A percentile compares a stretch with the other conserved stretches of the same genome.
Conservation (phyloP, 2,888 invertebrate species). For the Drosophila vallismaia region DNA sequence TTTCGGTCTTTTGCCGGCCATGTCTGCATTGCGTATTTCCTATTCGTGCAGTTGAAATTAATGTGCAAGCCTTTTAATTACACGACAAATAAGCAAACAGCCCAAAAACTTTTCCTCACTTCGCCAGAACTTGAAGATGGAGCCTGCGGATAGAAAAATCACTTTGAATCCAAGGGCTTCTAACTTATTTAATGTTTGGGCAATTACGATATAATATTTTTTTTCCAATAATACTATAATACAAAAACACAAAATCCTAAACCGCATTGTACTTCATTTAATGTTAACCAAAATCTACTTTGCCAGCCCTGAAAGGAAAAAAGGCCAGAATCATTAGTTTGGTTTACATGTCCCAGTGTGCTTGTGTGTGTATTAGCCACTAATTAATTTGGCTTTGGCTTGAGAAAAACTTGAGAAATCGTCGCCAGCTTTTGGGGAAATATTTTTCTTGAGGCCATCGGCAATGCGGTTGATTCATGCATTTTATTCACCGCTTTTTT, state of each 20-base stretch:
- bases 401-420: conserved; percentile 50
- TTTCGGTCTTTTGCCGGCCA: conserved; percentile 38
- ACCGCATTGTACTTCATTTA: background rate
- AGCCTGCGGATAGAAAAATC: conserved; percentile 22
- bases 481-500: conserved; percentile 2
- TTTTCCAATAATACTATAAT: background rate
- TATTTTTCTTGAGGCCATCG: conserved; percentile 28
- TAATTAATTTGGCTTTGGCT: conserved; percentile 70
- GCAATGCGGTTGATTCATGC: conserved; percentile 49
- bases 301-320: conserved; percentile 25
- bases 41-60: conserved; percentile 67
- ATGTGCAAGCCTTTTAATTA: conserved; percentile 76
- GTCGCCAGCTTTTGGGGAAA: conserved; percentile 57
- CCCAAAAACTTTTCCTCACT: conserved; percentile 57
- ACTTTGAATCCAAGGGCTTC: conserved; percentile 29
- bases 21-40: conserved; percentile 69
- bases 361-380: conserved; percentile 19
- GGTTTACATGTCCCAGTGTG: conserved; percentile 14
- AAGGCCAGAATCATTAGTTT: conserved; percentile 25
- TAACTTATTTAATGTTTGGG: background rate
- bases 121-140: conserved; percentile 40
- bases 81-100: conserved; percentile 74
- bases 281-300: background rate
- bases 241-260: background rate
- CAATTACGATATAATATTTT: background rate